Conservation (phyloP, 1,140 invertebrate genomes). For the Ectropis grisescens region DNA sequence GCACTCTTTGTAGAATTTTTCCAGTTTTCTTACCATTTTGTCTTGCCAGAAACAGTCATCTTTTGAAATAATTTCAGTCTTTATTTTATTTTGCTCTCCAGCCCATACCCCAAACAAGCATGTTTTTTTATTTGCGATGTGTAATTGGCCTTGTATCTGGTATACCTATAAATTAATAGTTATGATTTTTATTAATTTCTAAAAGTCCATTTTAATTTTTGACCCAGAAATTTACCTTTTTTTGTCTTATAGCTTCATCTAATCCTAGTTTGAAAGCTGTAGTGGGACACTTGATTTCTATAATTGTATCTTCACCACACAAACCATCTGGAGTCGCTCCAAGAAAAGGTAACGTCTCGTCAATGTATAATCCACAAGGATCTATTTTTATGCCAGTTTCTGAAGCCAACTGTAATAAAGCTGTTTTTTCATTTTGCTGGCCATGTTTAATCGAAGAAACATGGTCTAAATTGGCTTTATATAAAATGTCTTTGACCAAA, state of each 20-base stretch:
- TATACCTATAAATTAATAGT: constrained; percentile 3
- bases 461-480: constrained; percentile 13
- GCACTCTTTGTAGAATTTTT: constrained; percentile 3
- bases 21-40: constrained; percentile 4
- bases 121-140: not conserved
- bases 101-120: constrained; percentile 6
- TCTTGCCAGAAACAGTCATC: constrained; percentile 4
- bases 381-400: constrained; percentile 16
- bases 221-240: constrained; percentile 4
- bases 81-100: not conserved
- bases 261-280: constrained; percentile 1
- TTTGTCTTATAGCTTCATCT: constrained; percentile 4
- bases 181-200: constrained; percentile 3
- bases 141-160: constrained; percentile 7
- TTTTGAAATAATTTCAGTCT: not conserved
- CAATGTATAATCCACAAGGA: constrained; percentile 44
- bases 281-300: constrained; percentile 9
- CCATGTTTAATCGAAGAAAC: constrained; percentile 23
- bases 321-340: constrained; percentile 54
- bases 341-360: constrained; percentile 27
- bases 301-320: constrained; percentile 16
- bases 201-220: not conserved
- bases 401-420: constrained; percentile 17
- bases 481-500: constrained; percentile 22
- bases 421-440: constrained; percentile 25